Conservation (phyloP, 2,888 invertebrate genomes). For the Amblyteles armatorius region DNA sequence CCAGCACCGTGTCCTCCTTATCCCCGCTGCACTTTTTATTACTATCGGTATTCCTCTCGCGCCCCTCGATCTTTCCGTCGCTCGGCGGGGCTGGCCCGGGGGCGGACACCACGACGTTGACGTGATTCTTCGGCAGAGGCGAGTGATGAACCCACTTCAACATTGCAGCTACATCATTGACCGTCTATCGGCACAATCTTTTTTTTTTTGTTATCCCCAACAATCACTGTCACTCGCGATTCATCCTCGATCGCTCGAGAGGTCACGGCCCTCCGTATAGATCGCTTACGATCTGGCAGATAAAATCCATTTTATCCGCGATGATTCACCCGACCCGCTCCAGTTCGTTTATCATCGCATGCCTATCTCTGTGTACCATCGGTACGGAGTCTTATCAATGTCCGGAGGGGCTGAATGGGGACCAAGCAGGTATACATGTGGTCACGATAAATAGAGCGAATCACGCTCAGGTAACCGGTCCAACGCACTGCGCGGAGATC, state of each 20-base stretch:
- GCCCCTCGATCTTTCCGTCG: conserved; percentile 40
- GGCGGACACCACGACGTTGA: conserved; percentile 64
- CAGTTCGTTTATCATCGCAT: conserved; percentile 44
- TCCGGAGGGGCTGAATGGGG: conserved; percentile 23
- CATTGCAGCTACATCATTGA: conserved; percentile 76
- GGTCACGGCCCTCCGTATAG: background rate
- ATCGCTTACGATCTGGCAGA: background rate
- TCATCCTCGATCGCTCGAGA: background rate
- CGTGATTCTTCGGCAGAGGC: conserved; percentile 77
- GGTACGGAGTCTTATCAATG: conserved; percentile 26
- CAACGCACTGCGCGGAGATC: conserved; percentile 30
- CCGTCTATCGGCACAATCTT: conserved; percentile 47
- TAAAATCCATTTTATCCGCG: background rate
- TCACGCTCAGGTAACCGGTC: conserved; percentile 48
- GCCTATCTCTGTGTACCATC: conserved; percentile 5
- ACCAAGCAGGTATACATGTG: background rate
- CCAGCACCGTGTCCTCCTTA: conserved; percentile 24
- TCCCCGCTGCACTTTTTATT: conserved; percentile 37
- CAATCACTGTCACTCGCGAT: conserved; percentile 23
- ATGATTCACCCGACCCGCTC: conserved; percentile 29
- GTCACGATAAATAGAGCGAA: conserved; percentile 44
- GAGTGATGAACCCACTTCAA: conserved; percentile 83
- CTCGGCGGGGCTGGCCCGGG: conserved; percentile 35
- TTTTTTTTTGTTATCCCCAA: conserved; percentile 1
- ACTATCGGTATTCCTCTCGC: conserved; percentile 23